Evolutionary conservation across 2,797 vertebrate species (phyloP), one percentile per base, ranked within the genome.

Genomic region (Numenius phaeopus): DNA sequence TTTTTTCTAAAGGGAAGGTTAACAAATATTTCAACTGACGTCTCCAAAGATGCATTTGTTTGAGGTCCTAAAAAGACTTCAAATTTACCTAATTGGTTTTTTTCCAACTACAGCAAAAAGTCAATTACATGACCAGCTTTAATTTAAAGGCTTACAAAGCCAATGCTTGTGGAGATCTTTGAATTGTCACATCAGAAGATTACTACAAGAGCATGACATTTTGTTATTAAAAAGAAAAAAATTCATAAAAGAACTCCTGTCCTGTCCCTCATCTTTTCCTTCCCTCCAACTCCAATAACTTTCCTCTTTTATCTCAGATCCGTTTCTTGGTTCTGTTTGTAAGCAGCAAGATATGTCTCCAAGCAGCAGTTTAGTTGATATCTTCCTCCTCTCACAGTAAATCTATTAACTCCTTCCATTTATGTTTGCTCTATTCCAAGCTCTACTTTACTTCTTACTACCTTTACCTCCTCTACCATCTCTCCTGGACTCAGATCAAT

Each of bases 1-100:
- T 42, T 91, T 89, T 73, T 87, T 89, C 72, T 94, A 87, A 94
- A 83, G 26, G 23, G 78, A 94, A 94, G n/a, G n/a, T 77, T 94
- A 96, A 86, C 69, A 94, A 96, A 94, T 37, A 94, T 87, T 91
- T 92, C 71, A 71, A 54, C 7, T 80, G 71, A 84, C 71, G 52
- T 64, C 86, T 95, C 71, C 59, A 73, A 87, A 96, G 84, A 64
- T 64, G 64, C 32, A 39, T 65, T 91, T 90, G 16, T 87, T 94
- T 90, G 73, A 90, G 55, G 44, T 83, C 26, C 73, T 75, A 87
- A 91, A 83, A 23, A 78, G 37, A 46, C 29, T 79, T 95, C 50
- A 84, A 76, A 86, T 93, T 40, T 55, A 37, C 37, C 61, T 73
- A 24, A 5, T 47, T 59, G 16, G 71, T 79, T 73, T 62, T 57